Conservation (phyloP, 2,888 invertebrate genomes). For the Xylocampa areola region DNA sequence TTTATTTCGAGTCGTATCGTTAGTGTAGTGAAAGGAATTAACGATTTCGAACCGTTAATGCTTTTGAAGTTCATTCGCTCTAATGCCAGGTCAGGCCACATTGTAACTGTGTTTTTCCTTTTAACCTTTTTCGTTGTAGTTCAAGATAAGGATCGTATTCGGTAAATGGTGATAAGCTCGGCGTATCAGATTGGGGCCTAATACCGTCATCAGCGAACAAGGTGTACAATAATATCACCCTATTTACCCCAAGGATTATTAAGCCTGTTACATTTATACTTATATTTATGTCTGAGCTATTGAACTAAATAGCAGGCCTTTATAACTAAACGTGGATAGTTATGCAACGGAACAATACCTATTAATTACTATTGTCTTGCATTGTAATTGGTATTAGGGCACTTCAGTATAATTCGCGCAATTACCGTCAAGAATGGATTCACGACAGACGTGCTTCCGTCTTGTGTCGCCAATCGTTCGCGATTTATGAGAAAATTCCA, state of each 20-base stretch:
- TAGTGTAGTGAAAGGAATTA: neutral
- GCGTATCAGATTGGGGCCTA: conserved; percentile 37
- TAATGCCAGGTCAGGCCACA: conserved; percentile 15
- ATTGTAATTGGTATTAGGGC: conserved; percentile 48
- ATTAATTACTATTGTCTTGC: conserved; percentile 52
- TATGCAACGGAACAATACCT: conserved; percentile 32
- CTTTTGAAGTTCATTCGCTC: conserved; percentile 6
- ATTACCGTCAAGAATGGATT: conserved; percentile 62
- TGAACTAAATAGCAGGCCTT: neutral
- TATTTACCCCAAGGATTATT: conserved; percentile 15
- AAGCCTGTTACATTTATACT: neutral
- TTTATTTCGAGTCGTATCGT: conserved; percentile 1
- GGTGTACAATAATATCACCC: conserved; percentile 28
- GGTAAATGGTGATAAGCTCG: conserved; percentile 45
- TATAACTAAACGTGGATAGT: conserved; percentile 23
- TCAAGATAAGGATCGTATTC: conserved; percentile 39
- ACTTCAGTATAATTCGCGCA: conserved; percentile 55
- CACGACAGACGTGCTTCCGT: conserved; percentile 45
- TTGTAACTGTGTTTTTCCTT: conserved; percentile 24
- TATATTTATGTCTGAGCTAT: neutral
- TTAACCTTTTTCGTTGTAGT: conserved; percentile 37
- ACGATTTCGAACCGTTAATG: conserved; percentile 6
- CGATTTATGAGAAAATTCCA: conserved; percentile 5
- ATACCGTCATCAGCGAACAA: conserved; percentile 41
- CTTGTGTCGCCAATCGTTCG: conserved; percentile 24